Base-by-base conservation (phyloP, 2,888 invertebrate species). In the Nineta flava region DNA sequence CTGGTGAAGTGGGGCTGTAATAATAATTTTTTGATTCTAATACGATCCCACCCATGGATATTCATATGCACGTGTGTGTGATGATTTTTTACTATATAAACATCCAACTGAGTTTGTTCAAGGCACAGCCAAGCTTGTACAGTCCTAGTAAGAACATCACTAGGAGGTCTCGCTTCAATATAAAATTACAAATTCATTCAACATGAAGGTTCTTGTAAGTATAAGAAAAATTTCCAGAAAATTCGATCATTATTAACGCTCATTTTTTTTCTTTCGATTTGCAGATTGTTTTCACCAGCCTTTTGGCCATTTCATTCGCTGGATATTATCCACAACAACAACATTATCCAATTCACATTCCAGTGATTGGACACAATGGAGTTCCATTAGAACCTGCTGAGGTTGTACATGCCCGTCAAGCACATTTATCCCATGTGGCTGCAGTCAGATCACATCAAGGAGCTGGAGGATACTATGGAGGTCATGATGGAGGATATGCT, bases 301-400 rank as follows among this genome's bases (percentile, higher is more conserved):
- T 53, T 9, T 45, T 53, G 46, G 53, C 50, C 5, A 43, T 50
- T 26, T 50, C 49, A 12, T 16, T 32, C 41, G 53, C 53, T 43
- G 46, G 46, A 17, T 43, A 47, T 34, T 26, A 26, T 26, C 26
- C 26, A 26, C 34, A 19, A 16, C 38, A 17, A 19, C 48, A 48
- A 17, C 51, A 50, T 16, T 60, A 61, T 53, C 53, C 50, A 21
- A 32, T 53, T 9, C 51, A 53, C 47, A 45, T 51, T 12, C 53
- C 53, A 34, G 49, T 51, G 31, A 43, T 53, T 45, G 51, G 47
- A 16, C 51, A 47, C 15, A 47, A 49, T 46, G 53, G 53, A 7
- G 53, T 53, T 2, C 53, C 53, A 10, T 40, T 49, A 13, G 53
- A 53, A 40, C 51, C 53, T 2, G 47, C 48, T 7, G 53, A 48